These are phyloP conservation scores for Eublepharis macularius DNA, from an alignment of 2,113 vertebrate genomes.

Conservation along the genomic window DNA sequence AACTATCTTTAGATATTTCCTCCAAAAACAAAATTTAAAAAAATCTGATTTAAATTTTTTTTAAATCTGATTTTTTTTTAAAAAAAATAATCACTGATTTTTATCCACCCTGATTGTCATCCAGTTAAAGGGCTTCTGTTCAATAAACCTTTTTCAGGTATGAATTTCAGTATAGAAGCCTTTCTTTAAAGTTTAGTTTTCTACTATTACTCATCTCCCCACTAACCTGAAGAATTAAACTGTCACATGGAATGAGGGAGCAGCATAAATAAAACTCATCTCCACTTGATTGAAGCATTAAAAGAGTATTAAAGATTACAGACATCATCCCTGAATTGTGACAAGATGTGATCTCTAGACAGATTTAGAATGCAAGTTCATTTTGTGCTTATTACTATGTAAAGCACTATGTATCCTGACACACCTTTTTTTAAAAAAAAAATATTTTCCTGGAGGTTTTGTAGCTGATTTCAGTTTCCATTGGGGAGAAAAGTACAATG, in stretches of 20 bases:
- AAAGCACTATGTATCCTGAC: background rate
- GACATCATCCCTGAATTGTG: background rate
- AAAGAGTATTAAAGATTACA: background rate
- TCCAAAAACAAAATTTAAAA: no score
- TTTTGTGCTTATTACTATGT: background rate
- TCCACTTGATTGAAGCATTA: background rate
- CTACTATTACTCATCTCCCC: background rate
- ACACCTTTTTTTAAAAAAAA: no score
- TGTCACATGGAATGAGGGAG: background rate
- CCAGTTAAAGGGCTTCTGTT: background rate
- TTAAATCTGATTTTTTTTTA: no score
- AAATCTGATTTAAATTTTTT: no score
- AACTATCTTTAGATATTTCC: no score
- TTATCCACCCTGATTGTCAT: no score
- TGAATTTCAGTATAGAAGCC: background rate
- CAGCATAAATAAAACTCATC: background rate
- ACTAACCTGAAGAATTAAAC: background rate
- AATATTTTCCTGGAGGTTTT: no score
- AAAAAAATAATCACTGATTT: no score
- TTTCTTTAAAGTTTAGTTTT: background rate
- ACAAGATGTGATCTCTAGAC: background rate
- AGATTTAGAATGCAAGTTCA: background rate
- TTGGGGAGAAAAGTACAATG: no score
- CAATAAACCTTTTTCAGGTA: background rate
- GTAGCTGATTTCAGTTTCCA: no score